Evolutionary conservation across 2,113 vertebrate species (phyloP), one percentile per base, ranked within the genome.

Genomic region (Carassius auratus): DNA sequence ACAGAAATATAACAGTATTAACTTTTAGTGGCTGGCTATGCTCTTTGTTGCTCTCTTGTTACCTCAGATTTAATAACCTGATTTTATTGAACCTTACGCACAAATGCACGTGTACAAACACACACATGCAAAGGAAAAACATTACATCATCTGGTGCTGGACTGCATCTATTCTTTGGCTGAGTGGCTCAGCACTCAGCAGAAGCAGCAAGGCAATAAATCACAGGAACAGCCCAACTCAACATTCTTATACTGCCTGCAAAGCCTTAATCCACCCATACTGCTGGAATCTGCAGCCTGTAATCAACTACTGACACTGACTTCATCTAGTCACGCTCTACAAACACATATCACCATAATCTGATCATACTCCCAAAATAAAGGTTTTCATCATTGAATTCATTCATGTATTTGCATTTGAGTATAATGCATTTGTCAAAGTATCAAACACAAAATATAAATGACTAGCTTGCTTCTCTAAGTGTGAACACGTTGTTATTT

Each of bases 141-240:
- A 86, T 88, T 85, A 87, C 87, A 90, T 88, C 75, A 90, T 84
- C 69, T 74, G 76, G 78, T 84, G 26, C 26, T 26, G 78, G 69
- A 88, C 81, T 87, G 68, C 26, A 87, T 86, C 84, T 84, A 76
- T 85, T 68, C 85, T 74, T 23, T 86, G 84, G 85, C 85, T 86
- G 77, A 88, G 87, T 86, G 85, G 85, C 86, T 86, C 80, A 82
- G 85, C 87, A 88, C 85, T 88, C 87, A 88, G 87, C 87, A 86
- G 84, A 48, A 84, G 76, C 76, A 81, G 68, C 59, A 83, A 86
- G 87, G 85, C 73, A 86, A 89, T 89, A 89, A 89, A 89, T 89
- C 88, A 89, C 83, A 84, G 85, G 85, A 85, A 80, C 82, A 85
- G 62, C 78, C 75, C 85, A 82, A 86, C 85, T 82, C 71, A 82